Percentiles rank a stretch among this genome's conserved stretches.
Evolutionary conservation across 2,888 invertebrate genomes (phyloP).

Genomic region (Tethea ocularis): DNA sequence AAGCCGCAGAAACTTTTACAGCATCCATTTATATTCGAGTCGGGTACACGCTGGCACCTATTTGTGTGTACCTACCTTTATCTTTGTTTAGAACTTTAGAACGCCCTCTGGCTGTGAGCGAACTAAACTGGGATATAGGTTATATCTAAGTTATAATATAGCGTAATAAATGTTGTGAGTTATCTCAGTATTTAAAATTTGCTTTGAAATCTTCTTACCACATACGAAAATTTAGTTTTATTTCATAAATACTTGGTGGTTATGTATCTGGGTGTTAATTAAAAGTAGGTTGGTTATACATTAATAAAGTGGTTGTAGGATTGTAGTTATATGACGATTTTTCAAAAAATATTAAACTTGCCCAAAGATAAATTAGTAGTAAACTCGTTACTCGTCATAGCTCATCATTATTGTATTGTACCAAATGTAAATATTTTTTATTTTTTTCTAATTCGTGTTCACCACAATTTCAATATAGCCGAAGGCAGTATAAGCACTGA

Average conservation of each 20-base stretch:
- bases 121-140: slow-evolving; percentile 14
- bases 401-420: no score
- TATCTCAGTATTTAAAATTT: neutral
- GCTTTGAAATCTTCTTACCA: neutral
- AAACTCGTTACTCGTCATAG: no score
- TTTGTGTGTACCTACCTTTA: slow-evolving; percentile 41
- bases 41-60: slow-evolving; percentile 44
- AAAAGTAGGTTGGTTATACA: neutral
- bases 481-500: no score
- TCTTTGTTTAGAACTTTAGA: slow-evolving; percentile 45
- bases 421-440: no score
- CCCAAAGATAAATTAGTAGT: no score
- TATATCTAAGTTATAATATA: slow-evolving; percentile 16
- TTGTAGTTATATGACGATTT: no score
- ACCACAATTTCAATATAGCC: no score
- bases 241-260: no score
- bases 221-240: neutral
- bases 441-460: no score
- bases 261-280: no score
- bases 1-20: slow-evolving; percentile 65
- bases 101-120: slow-evolving; percentile 16
- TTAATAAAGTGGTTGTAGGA: no score
- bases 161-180: neutral
- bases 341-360: no score
- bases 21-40: slow-evolving; percentile 70